Evolutionary conservation across 2,888 invertebrate species (phyloP).

Genomic region (Heliconius ismenius): DNA sequence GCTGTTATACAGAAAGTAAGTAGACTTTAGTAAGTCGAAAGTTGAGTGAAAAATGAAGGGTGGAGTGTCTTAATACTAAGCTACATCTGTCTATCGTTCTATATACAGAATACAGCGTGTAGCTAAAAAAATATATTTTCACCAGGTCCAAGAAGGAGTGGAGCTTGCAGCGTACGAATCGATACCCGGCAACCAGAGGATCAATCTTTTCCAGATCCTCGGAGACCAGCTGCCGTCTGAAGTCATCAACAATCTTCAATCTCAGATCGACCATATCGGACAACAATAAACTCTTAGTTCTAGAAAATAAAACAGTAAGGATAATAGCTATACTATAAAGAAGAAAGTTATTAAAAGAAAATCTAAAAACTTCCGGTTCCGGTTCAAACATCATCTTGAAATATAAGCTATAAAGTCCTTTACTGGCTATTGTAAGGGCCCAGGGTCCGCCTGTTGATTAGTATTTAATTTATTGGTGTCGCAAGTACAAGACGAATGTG

Average conservation of each 20-base stretch:
- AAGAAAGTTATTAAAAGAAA: no score
- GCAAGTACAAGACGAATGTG: constrained; percentile 69
- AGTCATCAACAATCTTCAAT: constrained; percentile 93
- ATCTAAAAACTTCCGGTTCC: not conserved
- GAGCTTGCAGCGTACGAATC: constrained; percentile 93
- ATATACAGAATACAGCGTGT: not conserved
- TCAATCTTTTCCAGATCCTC: constrained; percentile 91
- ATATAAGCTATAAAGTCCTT: constrained; percentile 18
- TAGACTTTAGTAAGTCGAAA: not conserved
- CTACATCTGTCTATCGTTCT: not conserved
- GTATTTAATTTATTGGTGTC: constrained; percentile 74
- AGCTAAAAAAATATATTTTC: not conserved
- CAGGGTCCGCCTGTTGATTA: constrained; percentile 44
- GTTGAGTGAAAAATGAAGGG: no score
- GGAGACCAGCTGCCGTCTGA: constrained; percentile 93
- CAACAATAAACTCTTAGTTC: constrained; percentile 64
- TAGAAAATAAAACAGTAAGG: constrained; percentile 34
- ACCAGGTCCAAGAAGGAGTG: constrained; percentile 90
- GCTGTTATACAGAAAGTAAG: constrained; percentile 91
- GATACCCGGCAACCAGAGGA: constrained; percentile 91
- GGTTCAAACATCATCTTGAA: not conserved
- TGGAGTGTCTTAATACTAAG: not conserved
- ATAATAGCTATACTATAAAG: not conserved
- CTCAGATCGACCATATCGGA: constrained; percentile 92
- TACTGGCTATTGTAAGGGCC: constrained; percentile 44